phyloP scores from a whole-genome alignment of 2,797 vertebrate species.

The Xerus rutilus region DNA sequence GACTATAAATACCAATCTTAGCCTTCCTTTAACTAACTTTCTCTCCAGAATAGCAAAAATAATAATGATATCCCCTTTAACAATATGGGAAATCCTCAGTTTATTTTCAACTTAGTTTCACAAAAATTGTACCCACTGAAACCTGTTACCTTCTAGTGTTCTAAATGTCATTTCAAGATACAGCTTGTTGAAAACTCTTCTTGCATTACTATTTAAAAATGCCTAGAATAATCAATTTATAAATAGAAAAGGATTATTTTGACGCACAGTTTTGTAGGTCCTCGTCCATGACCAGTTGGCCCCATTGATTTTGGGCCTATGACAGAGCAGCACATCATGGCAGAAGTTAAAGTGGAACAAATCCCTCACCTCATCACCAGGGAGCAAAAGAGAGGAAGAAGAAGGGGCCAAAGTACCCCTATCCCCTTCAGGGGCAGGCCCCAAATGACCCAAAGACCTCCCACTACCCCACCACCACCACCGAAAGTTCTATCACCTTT shows the following conservation, averaged over 20 bases:
- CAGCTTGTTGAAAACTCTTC: background rate
- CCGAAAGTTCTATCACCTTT: background rate
- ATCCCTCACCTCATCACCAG: background rate
- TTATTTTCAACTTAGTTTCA: constrained; percentile 27
- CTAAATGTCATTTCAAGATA: background rate
- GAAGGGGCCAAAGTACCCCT: too few relatives aligned
- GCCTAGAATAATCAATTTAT: background rate
- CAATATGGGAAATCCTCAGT: background rate
- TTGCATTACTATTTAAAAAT: background rate
- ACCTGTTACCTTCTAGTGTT: background rate
- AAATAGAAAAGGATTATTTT: background rate
- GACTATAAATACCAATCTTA: background rate
- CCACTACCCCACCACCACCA: too few relatives aligned
- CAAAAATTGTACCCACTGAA: background rate
- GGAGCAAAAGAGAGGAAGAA: background rate
- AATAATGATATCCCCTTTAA: constrained; percentile 35
- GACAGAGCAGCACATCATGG: background rate
- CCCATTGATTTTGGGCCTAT: background rate
- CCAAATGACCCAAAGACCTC: too few relatives aligned
- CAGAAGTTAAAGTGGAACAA: background rate
- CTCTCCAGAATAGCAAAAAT: constrained; percentile 1
- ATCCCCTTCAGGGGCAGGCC: background rate
- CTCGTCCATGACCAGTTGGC: background rate
- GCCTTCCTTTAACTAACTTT: constrained; percentile 39
- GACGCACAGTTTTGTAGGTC: background rate